Evolutionary conservation across 2,888 invertebrate species (phyloP).

Genomic region (Torymus texanus): DNA sequence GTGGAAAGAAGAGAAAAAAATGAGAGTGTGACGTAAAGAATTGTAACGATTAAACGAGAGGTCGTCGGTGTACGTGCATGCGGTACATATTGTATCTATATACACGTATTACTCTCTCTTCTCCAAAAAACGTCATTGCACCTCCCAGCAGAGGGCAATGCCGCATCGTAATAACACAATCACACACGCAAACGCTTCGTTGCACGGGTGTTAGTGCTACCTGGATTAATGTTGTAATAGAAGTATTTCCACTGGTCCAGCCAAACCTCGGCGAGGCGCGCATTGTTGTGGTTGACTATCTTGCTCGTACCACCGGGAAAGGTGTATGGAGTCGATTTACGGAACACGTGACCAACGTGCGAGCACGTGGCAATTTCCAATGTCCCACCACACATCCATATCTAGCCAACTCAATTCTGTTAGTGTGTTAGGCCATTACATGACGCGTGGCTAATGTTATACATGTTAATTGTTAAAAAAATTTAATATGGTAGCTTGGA

Average conservation of each 20-base stretch:
- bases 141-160: background rate
- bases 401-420: conserved; percentile 80
- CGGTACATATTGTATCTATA: no score
- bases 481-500: background rate
- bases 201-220: conserved; percentile 76
- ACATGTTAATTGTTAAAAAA: conserved; percentile 44
- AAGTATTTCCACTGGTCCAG: conserved; percentile 99
- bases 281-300: conserved; percentile 99
- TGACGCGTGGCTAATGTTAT: conserved; percentile 34
- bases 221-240: conserved; percentile 99
- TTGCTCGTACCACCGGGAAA: conserved; percentile 98
- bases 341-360: conserved; percentile 97
- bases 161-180: conserved; percentile 1
- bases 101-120: no score
- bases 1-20: background rate
- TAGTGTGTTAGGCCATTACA: conserved; percentile 63
- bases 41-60: no score
- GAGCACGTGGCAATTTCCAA: conserved; percentile 96
- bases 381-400: conserved; percentile 98
- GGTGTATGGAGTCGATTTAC: conserved; percentile 98
- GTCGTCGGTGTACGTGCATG: no score
- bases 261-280: conserved; percentile 98
- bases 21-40: background rate
- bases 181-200: background rate
- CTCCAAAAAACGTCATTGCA: no score